Evolutionary conservation across 2,113 vertebrate species (phyloP), one percentile per base, ranked within the genome.

Genomic region (Mormyrus lacerda): DNA sequence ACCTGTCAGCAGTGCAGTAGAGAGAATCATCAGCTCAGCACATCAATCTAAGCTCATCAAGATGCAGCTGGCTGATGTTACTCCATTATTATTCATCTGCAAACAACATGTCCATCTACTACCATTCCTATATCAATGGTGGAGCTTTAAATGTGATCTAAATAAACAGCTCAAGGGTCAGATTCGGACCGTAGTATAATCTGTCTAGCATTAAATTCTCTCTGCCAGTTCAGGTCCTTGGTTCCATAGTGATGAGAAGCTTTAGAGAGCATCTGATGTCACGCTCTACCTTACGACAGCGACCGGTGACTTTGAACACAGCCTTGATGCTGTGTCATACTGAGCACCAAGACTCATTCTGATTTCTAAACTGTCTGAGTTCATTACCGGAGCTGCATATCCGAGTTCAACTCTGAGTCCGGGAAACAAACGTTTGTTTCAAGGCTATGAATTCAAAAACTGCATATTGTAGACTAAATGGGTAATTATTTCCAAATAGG

Each of bases 81-180:
- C 50, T 35, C 10, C 31, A n/a, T 45, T 58, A 83, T 89, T 89
- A 58, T 58, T 83, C 58, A 89, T 89, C 76, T 11, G 50, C n/a
- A 82, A 76, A 44, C 51, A 58, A 58, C 39, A 44, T 45, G 50
- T 89, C 61, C 88, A 61, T 53, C 79, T 61, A 58, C n/a, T 45
- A 83, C 11, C 10, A 45, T 89, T 61, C 24, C 15, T 35, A 24
- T 31, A 42, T 84, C 51, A 53, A 7, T 58, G 61, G 42, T 47
- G 42, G 42, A 44, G 39, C 53, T 87, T 65, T 83, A 83, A 55
- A 89, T 58, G 24, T n/a, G 19, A 89, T 89, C 73, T 83, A 50
- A 47, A 51, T 79, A 79, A 88, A 88, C 3, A 82, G 88, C 65
- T 76, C 65, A 79, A 88, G 27, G 88, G 47, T 88, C 55, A 76